Evolutionary conservation across 2,113 vertebrate genomes (phyloP), one percentile per base, ranked within the genome.

Genomic region (Lates calcarifer): DNA sequence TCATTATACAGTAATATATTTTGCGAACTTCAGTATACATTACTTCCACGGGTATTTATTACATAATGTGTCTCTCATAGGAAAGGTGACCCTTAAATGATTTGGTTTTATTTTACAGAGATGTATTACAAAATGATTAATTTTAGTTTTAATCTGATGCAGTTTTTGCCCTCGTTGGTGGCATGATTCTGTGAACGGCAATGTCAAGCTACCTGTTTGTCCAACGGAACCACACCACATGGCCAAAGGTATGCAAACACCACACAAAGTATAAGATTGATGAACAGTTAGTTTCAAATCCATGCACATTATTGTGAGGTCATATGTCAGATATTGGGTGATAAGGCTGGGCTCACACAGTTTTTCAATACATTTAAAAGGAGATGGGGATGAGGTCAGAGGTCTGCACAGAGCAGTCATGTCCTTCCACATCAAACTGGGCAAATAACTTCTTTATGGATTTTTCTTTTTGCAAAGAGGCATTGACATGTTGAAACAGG

Each of bases 51-150:
- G 45, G 15, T 66, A 47, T 77, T 35, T 47, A 26, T 57, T 24
- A 57, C 20, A 28, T 28, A 5, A 49, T 22, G 20, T 51, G 22
- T n/a, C 49, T 51, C 9, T n/a, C 49, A n/a, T n/a, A 51, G 6
- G 49, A 51, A 51, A n/a, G 14, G 13, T 70, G 57, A 63, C 24
- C 41, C 49, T 58, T 26, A 1, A 58, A 35, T 47, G 15, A 47
- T 60, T 68, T 37, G 29, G 53, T 58, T 58, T 58, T 5, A 58
- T 58, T 57, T 58, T 51, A 77, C 51, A 57, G 37, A 33, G 22
- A 31, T 45, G 14, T 22, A 22, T 56, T n/a, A 17, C 5, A 9
- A 20, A 9, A 49, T 0, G 4, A 45, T 18, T 1, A 2, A 49
- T 22, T 49, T 49, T 22, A 49, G 45, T 22, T 49, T 20, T 49